Evolutionary conservation across 1,140 invertebrate genomes (phyloP), one percentile per base, ranked within the genome.

Genomic region (Megathymus violae): DNA sequence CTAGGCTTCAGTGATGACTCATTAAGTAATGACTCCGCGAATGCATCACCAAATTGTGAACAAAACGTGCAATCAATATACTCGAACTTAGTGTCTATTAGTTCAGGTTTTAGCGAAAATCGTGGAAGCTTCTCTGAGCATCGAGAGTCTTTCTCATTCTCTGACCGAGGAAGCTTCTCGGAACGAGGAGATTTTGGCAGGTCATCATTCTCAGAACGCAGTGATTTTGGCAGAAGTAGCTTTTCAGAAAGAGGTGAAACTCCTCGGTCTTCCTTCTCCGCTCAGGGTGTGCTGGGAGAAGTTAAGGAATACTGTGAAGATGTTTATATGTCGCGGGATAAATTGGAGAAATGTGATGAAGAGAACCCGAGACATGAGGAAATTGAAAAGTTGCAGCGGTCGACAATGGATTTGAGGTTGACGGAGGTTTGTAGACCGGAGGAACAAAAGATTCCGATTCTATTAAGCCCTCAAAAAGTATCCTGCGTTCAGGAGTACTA

Each of bases 1-100:
- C 78, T 94, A 5, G 94, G 93, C 40, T 95, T 94, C 76, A 94
- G 94, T 1, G 94, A 95, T 34, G 94, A 95, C 76, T 94, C 93
- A 1, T 68, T 95, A 1, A 94, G 94, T 62, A 94, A 94, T 46
- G 94, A 95, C 65, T 88, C 89, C 0, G 84, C 91, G 0, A 89
- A 85, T 43, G 87, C 63, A 0, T 92, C 91, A 0, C 91, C 91
- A 0, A 92, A 92, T 48, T 91, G 89, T 62, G 89, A 92, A 54
- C 88, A 91, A n/a, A 91, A 91, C 44, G 62, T 91, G 0, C 89
- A 91, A 4, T 91, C 89, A 0, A 89, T 92, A 5, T 92, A 91
- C 64, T 92, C 91, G 0, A 91, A 92, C 63, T 88, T 91, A 7
- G 88, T 92, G 0, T 91, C 90, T 0, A 81, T 85, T 9, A 92